Base-by-base conservation (phyloP, 2,888 invertebrate genomes). In the Noctua janthina region DNA sequence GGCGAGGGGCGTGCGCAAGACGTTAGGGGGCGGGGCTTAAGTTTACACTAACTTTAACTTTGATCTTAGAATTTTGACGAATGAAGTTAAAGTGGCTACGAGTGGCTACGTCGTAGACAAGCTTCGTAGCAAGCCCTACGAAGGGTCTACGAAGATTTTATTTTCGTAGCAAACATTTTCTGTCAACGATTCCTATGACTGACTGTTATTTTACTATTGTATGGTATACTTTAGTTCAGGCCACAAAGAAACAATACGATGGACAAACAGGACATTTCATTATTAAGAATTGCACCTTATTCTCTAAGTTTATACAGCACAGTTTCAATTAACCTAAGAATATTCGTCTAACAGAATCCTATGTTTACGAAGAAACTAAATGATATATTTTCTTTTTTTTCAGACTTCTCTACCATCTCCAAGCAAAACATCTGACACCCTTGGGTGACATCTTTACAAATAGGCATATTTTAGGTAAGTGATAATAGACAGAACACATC, bases 21-120 rank as follows among this genome's bases (percentile, higher is more conserved):
- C 93, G 92, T 88, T 81, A 79, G 83, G 79, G 87, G 96, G 96
- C 94, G 95, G 90, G 90, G 94, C 92, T 43, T 93, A 94, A 95
- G 94, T 95, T 94, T 84, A 68, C 70, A 77, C 82, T 79, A 90
- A 91, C 87, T 93, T 91, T 46, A 72, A 83, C 83, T 84, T 85
- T 43, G 59, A 70, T 83, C 83, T 83, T 78, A 79, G 62, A 72
- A 69, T 83, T 83, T 43, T 72, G 64, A 75, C 83, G 68, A 83
- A 87, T 83, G 62, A 86, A 46, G 74, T 54, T 68, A 59, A 51
- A 46, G 64, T 46, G 56, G 56, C 83, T 86, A 76, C 76, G 76
- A 81, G 20, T 51, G 23, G 82, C 80, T 81, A 83, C 81, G 85
- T 2, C 81, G 82, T 83, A 81, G 85, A 51, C 46, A 39, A 23